Conservation (phyloP, 2,888 invertebrate species). For the Nephrocerus scutellatus region DNA sequence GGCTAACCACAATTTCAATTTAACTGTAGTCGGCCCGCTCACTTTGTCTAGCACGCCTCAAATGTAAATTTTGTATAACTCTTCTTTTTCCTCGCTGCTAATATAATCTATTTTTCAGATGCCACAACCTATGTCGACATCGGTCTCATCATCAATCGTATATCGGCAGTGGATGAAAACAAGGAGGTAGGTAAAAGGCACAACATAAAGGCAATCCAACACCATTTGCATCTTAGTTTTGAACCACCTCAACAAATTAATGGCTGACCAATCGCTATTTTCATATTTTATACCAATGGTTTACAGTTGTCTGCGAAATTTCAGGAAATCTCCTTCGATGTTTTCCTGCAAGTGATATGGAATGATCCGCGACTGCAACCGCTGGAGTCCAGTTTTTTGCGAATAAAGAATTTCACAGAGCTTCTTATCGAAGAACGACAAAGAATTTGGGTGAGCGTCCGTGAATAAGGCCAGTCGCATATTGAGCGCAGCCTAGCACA, state of each 20-base stretch:
- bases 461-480: too few relatives aligned
- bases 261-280: neutral
- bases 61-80: too few relatives aligned
- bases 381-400: constrained; percentile 17
- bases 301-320: constrained; percentile 23
- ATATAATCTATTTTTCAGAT: constrained; percentile 18
- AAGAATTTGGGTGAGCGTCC: constrained; percentile 30
- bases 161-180: constrained; percentile 59
- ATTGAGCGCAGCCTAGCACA: too few relatives aligned
- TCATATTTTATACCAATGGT: constrained; percentile 1
- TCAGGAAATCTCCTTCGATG: constrained; percentile 59
- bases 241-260: too few relatives aligned
- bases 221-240: too few relatives aligned
- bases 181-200: constrained; percentile 51
- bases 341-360: constrained; percentile 61
- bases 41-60: too few relatives aligned
- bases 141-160: constrained; percentile 56
- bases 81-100: constrained; percentile 9
- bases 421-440: constrained; percentile 31
- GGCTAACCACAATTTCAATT: too few relatives aligned
- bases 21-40: too few relatives aligned
- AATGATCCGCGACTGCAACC: constrained; percentile 50
- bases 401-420: constrained; percentile 25
- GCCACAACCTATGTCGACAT: constrained; percentile 33
- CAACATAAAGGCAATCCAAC: neutral